Base-by-base conservation (phyloP, 2,888 invertebrate genomes). In the Crossocerus cetratus region DNA sequence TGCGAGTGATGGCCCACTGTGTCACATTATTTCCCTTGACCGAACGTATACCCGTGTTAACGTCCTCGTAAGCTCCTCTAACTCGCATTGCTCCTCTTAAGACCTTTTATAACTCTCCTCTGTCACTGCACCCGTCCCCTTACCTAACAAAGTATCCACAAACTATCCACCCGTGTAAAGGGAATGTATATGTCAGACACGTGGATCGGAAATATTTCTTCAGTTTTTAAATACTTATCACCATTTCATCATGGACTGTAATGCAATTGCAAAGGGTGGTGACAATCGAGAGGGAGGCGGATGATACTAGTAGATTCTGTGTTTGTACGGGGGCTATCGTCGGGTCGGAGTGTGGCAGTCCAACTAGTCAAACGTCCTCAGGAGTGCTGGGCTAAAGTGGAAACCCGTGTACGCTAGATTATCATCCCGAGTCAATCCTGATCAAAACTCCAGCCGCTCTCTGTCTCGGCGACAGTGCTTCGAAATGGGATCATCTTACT, bases 331-430 rank as follows among this genome's bases (percentile, higher is more conserved):
- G 53, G 53, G 23, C 18, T 16, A 20, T 14, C 54, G 63, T 61
- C 45, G 65, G 53, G 56, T n/a, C 21, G 16, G 49, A 14, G 11
- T 13, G 42, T 43, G 56, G 72, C 21, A 44, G 64, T 5, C 62
- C 69, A 73, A 70, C 70, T 68, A 82, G 65, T 65, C 49, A 74
- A 82, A 72, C 73, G 75, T 77, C 79, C 67, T 77, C 78, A 80
- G 74, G 72, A 76, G 79, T 77, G 69, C 66, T 76, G 81, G 32
- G 74, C 84, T 82, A 86, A 88, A 90, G 90, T 90, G 90, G 88
- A 90, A 89, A 90, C 85, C 83, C 90, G 86, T 90, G 90, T 90
- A 88, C 85, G 84, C 84, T 84, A 84, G 88, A 90, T 89, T 89
- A 89, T 89, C 88, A 89, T 89, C 86, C 84, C 82, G 81, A 88